Conservation (phyloP, 2,888 invertebrate species). For the Elysia crispata region DNA sequence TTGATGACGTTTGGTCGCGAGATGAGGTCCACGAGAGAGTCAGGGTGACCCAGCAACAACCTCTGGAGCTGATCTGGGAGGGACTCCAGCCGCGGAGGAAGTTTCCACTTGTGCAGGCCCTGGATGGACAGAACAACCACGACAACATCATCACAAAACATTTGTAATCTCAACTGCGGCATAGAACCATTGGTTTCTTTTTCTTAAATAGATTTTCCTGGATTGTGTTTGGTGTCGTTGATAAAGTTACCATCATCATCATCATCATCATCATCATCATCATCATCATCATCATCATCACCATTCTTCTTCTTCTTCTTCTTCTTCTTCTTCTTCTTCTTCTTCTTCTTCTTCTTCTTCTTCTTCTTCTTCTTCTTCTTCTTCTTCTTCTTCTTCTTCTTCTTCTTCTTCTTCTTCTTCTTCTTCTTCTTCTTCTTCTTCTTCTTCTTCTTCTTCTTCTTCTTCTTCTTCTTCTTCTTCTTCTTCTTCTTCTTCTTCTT, state of each 20-base stretch:
- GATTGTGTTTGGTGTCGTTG: not conserved
- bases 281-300: not conserved
- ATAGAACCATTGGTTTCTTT: not conserved
- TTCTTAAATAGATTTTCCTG: not conserved
- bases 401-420: conserved; percentile 9
- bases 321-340: not conserved
- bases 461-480: no score
- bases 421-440: not conserved
- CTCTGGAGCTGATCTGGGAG: conserved; percentile 41
- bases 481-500: not conserved
- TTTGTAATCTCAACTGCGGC: not conserved
- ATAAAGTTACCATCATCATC: not conserved
- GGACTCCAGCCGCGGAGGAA: conserved; percentile 21
- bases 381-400: not conserved
- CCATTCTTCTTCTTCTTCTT: no score
- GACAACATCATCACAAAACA: not conserved
- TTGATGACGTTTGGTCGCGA: conserved; percentile 27
- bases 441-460: not conserved
- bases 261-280: not conserved
- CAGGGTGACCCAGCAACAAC: conserved; percentile 39
- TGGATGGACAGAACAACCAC: not conserved
- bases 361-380: not conserved
- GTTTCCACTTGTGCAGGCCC: conserved; percentile 20
- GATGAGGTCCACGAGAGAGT: not conserved
- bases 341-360: not conserved